Evolutionary conservation across 2,888 invertebrate genomes (phyloP).

Genomic region (Lumbricus terrestris): DNA sequence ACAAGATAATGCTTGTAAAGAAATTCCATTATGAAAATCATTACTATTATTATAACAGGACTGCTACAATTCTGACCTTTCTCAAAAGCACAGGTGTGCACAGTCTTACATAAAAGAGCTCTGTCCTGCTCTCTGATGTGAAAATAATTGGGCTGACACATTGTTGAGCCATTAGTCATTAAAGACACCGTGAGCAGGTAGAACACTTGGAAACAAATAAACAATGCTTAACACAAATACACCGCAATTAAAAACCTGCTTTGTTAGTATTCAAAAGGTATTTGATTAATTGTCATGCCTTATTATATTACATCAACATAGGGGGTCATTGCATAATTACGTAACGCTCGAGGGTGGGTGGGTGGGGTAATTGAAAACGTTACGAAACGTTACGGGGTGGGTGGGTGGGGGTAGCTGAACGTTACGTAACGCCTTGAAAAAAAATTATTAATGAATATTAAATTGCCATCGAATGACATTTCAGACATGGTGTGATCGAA

Average conservation of each 20-base stretch:
- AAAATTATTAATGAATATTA: no score
- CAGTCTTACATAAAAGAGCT: neutral
- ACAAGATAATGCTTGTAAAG: no score
- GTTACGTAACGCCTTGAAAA: no score
- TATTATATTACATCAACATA: neutral
- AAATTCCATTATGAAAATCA: no score
- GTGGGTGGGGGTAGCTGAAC: no score
- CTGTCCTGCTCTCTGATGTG: neutral
- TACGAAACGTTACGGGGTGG: no score
- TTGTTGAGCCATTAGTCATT: neutral
- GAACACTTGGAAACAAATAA: neutral
- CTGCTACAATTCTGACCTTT: neutral
- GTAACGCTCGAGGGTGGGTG: no score
- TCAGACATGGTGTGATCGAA: no score
- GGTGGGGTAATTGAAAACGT: no score
- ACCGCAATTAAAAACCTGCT: neutral
- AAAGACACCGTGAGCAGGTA: neutral
- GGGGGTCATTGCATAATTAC: no score
- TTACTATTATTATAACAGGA: no score
- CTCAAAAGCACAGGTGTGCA: neutral
- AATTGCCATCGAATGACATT: no score
- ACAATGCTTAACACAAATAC: neutral
- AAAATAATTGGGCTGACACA: neutral
- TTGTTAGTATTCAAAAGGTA: neutral
- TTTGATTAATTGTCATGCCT: neutral